These are phyloP conservation scores for Erynnis tages DNA, from an alignment of 2,888 invertebrate species.

Conservation along the genomic window DNA sequence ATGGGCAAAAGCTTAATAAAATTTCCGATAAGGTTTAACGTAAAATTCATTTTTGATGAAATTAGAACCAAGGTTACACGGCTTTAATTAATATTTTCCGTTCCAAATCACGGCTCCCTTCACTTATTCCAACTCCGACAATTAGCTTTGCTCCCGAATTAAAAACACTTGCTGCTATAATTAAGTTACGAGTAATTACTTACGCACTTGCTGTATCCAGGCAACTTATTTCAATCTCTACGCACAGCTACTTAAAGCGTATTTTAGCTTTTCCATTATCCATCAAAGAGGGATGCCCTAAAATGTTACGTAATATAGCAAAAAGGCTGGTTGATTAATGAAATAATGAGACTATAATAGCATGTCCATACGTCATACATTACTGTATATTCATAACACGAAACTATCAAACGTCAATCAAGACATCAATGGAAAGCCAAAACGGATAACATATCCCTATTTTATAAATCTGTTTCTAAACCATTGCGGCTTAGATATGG, in stretches of 20 bases:
- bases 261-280: background rate
- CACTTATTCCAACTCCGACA: background rate
- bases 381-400: background rate
- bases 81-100: slow-evolving; percentile 8
- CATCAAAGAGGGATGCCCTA: background rate
- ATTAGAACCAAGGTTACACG: slow-evolving; percentile 1
- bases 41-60: no score
- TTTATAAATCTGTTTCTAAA: no score
- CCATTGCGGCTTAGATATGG: background rate
- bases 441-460: no score
- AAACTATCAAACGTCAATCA: background rate
- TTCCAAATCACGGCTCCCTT: slow-evolving; percentile 13
- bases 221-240: background rate
- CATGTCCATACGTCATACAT: background rate
- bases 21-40: no score
- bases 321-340: slow-evolving; percentile 4
- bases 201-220: slow-evolving; percentile 1
- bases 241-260: background rate
- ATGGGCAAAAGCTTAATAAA: no score
- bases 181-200: slow-evolving; percentile 22
- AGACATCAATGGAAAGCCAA: background rate
- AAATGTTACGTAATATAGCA: no score
- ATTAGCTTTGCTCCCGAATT: slow-evolving; percentile 10
- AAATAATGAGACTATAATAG: background rate
- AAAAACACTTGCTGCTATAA: slow-evolving; percentile 23